Percentiles rank a stretch among this genome's conserved stretches.
These are phyloP conservation scores for Hyperoplus lanceolatus DNA, from an alignment of 2,797 vertebrate species.

Conservation along the genomic window DNA sequence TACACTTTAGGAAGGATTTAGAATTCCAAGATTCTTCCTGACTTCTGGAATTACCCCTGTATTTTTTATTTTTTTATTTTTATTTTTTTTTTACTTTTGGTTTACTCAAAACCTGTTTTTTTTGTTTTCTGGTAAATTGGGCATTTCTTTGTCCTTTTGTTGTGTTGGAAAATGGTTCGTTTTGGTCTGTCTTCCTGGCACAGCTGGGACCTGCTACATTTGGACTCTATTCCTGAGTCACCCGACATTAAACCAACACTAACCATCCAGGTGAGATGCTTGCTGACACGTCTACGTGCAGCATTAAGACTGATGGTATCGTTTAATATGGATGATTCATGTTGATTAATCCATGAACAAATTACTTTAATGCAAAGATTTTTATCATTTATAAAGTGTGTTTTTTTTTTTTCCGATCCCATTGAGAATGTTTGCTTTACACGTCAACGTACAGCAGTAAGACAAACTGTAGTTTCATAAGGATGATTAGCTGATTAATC, in stretches of 20 bases:
- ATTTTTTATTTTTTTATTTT: not conserved
- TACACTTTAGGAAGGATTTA: not conserved
- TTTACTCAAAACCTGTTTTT: not conserved
- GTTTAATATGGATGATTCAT: not conserved
- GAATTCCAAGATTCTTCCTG: conserved; percentile 32
- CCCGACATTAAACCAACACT: conserved; percentile 9
- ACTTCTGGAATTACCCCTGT: conserved; percentile 11
- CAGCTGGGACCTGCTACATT: conserved; percentile 86
- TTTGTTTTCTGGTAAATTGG: not conserved
- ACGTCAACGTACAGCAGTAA: no score
- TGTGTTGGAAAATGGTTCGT: conserved; percentile 73
- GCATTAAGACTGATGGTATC: not conserved
- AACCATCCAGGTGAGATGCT: conserved; percentile 77
- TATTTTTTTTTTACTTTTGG: not conserved
- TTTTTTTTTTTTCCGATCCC: no score
- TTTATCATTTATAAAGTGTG: no score
- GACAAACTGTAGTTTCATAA: no score
- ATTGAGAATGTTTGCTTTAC: no score
- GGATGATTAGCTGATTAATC: not conserved
- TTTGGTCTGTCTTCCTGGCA: conserved; percentile 83
- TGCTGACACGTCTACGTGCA: not conserved
- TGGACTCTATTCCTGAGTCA: conserved; percentile 70
- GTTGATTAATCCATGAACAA: no score
- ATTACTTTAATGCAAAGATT: no score
- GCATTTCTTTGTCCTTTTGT: not conserved